Percentiles rank a stretch among this genome's conserved stretches.
These are phyloP conservation scores for Prunella strophiata DNA, from an alignment of 2,797 vertebrate species.

Conservation along the genomic window DNA sequence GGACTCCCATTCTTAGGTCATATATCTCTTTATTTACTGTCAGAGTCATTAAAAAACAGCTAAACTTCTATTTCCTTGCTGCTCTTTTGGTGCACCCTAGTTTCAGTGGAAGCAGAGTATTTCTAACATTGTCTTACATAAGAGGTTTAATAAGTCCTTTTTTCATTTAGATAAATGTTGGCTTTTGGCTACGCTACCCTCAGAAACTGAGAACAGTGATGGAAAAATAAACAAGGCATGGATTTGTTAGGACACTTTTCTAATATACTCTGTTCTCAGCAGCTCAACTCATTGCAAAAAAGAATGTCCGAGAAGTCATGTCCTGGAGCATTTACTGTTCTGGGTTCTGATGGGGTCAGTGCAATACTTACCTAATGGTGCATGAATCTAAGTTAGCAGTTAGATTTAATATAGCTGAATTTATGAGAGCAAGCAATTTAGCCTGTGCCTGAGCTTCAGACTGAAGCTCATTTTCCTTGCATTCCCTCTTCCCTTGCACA, in stretches of 20 bases:
- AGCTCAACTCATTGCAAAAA: neutral
- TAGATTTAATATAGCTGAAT: slow-evolving; percentile 30
- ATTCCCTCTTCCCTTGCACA: neutral
- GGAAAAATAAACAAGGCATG: neutral
- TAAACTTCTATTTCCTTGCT: neutral
- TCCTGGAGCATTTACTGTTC: neutral
- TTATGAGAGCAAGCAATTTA: slow-evolving; percentile 23
- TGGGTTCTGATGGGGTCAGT: neutral
- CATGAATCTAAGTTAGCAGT: neutral
- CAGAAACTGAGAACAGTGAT: neutral
- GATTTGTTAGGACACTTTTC: neutral
- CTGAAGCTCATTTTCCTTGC: neutral
- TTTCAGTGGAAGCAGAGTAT: neutral
- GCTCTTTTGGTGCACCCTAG: neutral
- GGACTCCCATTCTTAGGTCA: neutral
- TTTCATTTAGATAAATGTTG: neutral
- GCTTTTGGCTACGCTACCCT: neutral
- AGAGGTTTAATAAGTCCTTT: neutral
- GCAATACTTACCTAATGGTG: neutral
- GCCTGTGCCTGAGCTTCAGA: neutral
- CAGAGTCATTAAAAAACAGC: neutral
- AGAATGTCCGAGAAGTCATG: neutral
- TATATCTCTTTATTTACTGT: neutral
- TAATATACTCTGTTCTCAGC: neutral
- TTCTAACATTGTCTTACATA: neutral